A percentile compares a stretch with the other conserved stretches of the same genome.
These are phyloP conservation scores for Centroberyx gerrardi DNA, from an alignment of 2,797 vertebrate genomes.

Conservation along the genomic window DNA sequence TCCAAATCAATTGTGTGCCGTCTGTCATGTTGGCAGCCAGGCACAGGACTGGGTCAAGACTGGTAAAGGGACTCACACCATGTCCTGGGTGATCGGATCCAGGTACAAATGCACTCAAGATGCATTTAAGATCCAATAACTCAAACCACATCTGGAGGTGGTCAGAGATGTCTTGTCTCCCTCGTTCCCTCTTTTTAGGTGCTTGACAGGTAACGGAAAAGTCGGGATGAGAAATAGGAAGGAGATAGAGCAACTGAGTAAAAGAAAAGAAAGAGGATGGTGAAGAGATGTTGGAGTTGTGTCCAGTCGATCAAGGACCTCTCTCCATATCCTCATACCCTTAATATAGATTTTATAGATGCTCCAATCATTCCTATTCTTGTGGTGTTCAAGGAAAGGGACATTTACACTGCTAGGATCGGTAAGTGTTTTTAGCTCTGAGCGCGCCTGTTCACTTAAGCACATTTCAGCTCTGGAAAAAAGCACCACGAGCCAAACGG, in stretches of 20 bases:
- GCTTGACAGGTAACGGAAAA: not conserved
- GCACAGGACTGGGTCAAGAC: not conserved
- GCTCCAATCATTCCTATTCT: no score
- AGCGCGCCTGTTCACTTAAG: slow-evolving; percentile 2
- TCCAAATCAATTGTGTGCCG: slow-evolving; percentile 48
- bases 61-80: slow-evolving; percentile 24
- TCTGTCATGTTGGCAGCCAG: slow-evolving; percentile 28
- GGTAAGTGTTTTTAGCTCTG: not conserved
- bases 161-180: not conserved
- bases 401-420: no score
- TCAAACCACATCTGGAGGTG: no score
- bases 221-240: not conserved
- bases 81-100: no score
- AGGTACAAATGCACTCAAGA: no score
- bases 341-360: not conserved
- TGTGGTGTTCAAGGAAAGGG: no score
- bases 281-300: not conserved
- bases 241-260: not conserved
- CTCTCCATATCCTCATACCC: not conserved
- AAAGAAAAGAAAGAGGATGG: not conserved
- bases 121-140: no score
- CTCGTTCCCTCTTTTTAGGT: not conserved
- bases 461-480: slow-evolving; percentile 10
- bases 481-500: slow-evolving; percentile 26
- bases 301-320: not conserved